These are phyloP conservation scores for Onychostoma macrolepis DNA, from an alignment of 2,113 vertebrate genomes.

Conservation along the genomic window DNA sequence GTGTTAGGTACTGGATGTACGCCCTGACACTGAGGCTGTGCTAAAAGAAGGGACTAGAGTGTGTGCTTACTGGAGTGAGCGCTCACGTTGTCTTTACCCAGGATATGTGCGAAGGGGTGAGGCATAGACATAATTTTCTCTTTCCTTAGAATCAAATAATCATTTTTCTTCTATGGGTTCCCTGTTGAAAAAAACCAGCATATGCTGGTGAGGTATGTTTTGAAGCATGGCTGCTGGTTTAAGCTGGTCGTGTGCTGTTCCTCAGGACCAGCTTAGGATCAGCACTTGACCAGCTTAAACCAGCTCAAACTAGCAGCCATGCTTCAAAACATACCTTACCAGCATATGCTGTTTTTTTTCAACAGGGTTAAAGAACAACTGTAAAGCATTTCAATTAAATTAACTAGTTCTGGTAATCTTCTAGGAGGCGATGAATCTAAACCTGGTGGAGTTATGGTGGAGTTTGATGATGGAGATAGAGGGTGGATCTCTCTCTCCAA, in stretches of 20 bases:
- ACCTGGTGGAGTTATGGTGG: constrained; percentile 86
- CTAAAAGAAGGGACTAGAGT: constrained; percentile 87
- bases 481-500: constrained; percentile 90
- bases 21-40: constrained; percentile 81
- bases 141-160: neutral
- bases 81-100: constrained; percentile 92
- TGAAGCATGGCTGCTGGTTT: too few relatives aligned
- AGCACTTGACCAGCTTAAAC: too few relatives aligned
- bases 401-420: constrained; percentile 6
- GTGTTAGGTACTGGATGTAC: constrained; percentile 87
- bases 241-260: too few relatives aligned
- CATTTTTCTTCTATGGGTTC: too few relatives aligned
- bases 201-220: too few relatives aligned
- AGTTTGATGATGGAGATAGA: constrained; percentile 94
- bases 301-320: too few relatives aligned
- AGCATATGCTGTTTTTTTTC: too few relatives aligned
- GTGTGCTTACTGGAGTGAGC: constrained; percentile 97
- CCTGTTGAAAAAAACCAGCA: too few relatives aligned
- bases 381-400: neutral
- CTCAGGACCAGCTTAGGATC: too few relatives aligned
- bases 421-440: constrained; percentile 83
- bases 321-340: too few relatives aligned
- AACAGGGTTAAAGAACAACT: neutral
- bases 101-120: constrained; percentile 91
- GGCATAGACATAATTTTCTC: constrained; percentile 21